Base-by-base conservation (phyloP, 1,140 invertebrate genomes). In the Oppia nitens region DNA sequence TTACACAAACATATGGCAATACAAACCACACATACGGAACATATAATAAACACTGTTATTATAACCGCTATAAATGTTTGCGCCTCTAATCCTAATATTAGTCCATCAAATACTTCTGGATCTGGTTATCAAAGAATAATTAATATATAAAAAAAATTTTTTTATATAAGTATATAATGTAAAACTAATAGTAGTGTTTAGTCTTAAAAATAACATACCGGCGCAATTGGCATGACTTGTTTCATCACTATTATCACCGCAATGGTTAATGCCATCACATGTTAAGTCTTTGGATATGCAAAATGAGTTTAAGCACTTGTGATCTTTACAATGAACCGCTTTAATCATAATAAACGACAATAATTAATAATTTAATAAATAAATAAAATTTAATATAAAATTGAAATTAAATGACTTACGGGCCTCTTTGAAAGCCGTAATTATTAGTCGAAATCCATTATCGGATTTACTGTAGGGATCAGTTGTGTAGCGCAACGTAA, bases 401-500 rank as follows among this genome's bases (percentile, higher is more conserved):
- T 12, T 47, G 29, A 11, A 21, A 57, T 11, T 52, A 25, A 20
- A 4, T 28, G 11, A 29, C 61, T 66, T 64, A 66, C 66, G 61
- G 53, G 83, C 81, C 78, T 90, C 87, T 74, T 91, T 92, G 68
- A 91, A 84, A 62, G 88, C 86, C 49, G 88, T 93, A 74, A 93
- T 90, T 71, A 93, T 82, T 62, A 94, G 80, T 65, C 83, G 84
- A 76, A 93, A 94, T 60, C 88, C 87, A 73, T 91, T 90, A 63
- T 81, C 78, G 69, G 86, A 82, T 55, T 86, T 88, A 54, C 87
- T 88, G 85, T 87, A 92, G 66, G 78, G 80, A 74, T 94, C 89
- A 45, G 88, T 92, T 67, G 87, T 83, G 76, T 92, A 93, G 73
- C 87, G 89, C 62, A 93, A 78, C 24, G 89, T 93, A 61, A 94